phyloP scores from a whole-genome alignment of 2,797 vertebrate species.

The Brachyalestes nurse region DNA sequence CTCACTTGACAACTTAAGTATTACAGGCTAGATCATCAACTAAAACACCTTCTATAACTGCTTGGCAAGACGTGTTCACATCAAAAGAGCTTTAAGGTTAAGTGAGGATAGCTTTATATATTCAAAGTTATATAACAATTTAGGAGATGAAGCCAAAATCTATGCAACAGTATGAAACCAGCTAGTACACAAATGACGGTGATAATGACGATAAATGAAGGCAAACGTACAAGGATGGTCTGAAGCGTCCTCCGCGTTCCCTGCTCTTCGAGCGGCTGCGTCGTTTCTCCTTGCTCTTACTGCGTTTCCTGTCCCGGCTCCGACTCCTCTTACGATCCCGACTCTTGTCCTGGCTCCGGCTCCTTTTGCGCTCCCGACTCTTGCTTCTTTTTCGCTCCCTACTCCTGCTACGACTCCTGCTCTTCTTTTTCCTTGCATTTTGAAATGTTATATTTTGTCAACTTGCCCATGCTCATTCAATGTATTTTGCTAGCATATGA shows the following conservation, averaged over 20 bases:
- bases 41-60: too few relatives aligned
- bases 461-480: neutral
- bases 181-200: neutral
- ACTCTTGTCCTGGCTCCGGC: constrained; percentile 84
- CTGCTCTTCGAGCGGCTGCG: constrained; percentile 85
- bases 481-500: neutral
- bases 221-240: constrained; percentile 85
- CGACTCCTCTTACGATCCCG: constrained; percentile 86
- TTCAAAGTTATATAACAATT: too few relatives aligned
- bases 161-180: neutral
- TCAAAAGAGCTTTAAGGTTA: too few relatives aligned
- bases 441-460: constrained; percentile 16
- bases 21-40: too few relatives aligned
- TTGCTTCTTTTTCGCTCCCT: constrained; percentile 87
- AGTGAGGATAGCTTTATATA: too few relatives aligned
- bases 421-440: constrained; percentile 82
- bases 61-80: too few relatives aligned
- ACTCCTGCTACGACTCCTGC: constrained; percentile 86
- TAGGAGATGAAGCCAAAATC: neutral
- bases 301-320: constrained; percentile 86
- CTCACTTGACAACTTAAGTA: constrained; percentile 20
- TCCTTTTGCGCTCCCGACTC: constrained; percentile 86
- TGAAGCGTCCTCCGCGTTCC: constrained; percentile 89
- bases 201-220: too few relatives aligned
- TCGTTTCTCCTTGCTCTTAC: constrained; percentile 86